A percentile compares a stretch with the other conserved stretches of the same genome.
Conservation (phyloP, 2,797 vertebrate species). For the Phataginus tetradactyla region DNA sequence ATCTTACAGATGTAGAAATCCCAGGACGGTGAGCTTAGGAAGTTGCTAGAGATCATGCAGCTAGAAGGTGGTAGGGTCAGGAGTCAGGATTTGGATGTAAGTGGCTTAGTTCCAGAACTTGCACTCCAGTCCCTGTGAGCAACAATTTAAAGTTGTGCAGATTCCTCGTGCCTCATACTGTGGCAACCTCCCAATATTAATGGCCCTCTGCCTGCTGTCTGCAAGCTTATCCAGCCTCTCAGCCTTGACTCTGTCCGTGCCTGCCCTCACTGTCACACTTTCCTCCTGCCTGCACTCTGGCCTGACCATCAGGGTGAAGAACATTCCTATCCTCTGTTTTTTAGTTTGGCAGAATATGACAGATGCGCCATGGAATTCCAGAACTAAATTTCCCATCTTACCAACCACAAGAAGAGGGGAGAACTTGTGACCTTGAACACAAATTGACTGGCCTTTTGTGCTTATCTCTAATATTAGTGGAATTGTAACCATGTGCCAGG, state of each 20-base stretch:
- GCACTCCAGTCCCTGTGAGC: background rate
- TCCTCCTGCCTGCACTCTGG: background rate
- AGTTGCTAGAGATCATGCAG: background rate
- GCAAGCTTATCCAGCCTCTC: background rate
- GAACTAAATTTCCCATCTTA: background rate
- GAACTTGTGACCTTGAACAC: background rate
- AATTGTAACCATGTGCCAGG: background rate
- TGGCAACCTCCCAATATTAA: accelerated
- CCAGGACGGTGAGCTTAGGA: background rate
- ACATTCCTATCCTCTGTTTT: background rate
- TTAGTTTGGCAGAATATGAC: background rate
- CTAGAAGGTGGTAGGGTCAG: background rate
- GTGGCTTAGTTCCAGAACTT: background rate
- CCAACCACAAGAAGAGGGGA: background rate
- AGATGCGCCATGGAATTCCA: background rate
- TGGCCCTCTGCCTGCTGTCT: accelerated
- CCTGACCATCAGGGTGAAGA: background rate
- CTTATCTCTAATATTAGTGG: background rate
- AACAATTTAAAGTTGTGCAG: background rate
- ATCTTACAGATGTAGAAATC: background rate
- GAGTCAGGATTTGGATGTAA: background rate
- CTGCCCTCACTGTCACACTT: background rate
- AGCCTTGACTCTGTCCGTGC: background rate
- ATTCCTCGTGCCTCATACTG: accelerated
- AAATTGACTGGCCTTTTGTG: background rate